Evolutionary conservation across 2,113 vertebrate species (phyloP), one percentile per base, ranked within the genome.

Genomic region (Emydocephalus ijimae): DNA sequence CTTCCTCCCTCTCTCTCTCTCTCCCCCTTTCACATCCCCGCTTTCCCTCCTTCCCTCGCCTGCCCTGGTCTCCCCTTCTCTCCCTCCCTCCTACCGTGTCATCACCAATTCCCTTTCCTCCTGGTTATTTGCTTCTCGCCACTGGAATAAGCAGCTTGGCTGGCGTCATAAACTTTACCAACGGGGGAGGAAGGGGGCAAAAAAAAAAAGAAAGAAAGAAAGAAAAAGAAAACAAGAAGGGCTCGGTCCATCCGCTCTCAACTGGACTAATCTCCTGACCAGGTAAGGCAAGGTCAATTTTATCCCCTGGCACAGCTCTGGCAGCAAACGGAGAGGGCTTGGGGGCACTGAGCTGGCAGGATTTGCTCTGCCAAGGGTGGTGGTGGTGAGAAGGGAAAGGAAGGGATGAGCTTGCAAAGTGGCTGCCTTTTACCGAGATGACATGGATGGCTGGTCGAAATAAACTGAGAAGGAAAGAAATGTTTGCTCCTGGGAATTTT

Each of bases 131-230:
- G 57, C 26, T 55, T 85, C 69, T 52, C 1, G 55, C 54, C 11
- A 24, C 92, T 89, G 92, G 92, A 92, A 85, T 89, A 85, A 89
- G 88, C 92, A 15, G 29, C 92, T 85, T 85, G 88, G 88, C 88
- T 89, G 88, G 54, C 69, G 45, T 61, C 39, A 18, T 89, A 92
- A 92, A 92, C 92, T 92, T 92, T 89, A 74, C 92, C 14, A 18
- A 89, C 29, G 69, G 88, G 26, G 20, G 20, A 14, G 50, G 10
- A 10, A 15, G 3, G 6, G 43, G 43, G 43, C 14, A n/a, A n/a
- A n/a, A 69, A 64, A n/a, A n/a, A n/a, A n/a, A n/a, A n/a, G n/a
- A n/a, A n/a, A n/a, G n/a, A n/a, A n/a, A n/a, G n/a, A n/a, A n/a
- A 24, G 0, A 54, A 50, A 1, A 26, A 59, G 1, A 23, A 23